Conservation (phyloP, 2,888 invertebrate species). For the Acanthosepion pharaonis region DNA sequence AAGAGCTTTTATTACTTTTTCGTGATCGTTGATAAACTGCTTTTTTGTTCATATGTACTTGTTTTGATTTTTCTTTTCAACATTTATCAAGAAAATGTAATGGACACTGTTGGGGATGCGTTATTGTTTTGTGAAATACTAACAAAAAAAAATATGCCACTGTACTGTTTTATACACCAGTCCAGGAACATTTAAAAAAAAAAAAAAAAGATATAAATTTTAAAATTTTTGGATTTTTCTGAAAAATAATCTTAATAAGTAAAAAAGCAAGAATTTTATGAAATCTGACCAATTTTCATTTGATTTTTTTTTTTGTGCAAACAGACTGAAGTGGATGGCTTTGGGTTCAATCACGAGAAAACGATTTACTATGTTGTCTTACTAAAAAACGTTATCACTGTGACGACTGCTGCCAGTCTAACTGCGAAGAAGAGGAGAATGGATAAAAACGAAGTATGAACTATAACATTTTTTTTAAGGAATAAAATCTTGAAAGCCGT, state of each 20-base stretch:
- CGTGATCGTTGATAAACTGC: not conserved
- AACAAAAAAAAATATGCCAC: not conserved
- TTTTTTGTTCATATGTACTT: not conserved
- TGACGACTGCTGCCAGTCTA: not conserved
- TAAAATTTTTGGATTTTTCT: too few relatives aligned
- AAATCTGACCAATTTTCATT: not conserved
- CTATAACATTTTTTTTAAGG: not conserved
- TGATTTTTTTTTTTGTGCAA: not conserved
- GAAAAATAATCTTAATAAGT: too few relatives aligned
- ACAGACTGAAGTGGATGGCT: not conserved
- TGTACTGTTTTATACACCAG: too few relatives aligned
- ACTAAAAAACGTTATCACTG: not conserved
- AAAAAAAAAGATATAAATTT: too few relatives aligned
- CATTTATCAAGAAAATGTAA: not conserved
- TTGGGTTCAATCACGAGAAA: not conserved
- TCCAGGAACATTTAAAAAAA: too few relatives aligned
- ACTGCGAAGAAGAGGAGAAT: conserved; percentile 6
- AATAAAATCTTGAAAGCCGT: not conserved
- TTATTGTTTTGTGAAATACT: not conserved
- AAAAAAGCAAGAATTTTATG: not conserved
- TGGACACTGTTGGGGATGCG: not conserved
- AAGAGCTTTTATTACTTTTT: too few relatives aligned
- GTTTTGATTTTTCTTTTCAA: not conserved
- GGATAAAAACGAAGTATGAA: not conserved
- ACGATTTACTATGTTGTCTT: not conserved